Base-by-base conservation (phyloP, 2,888 invertebrate genomes). In the Ochlodes sylvanus region DNA sequence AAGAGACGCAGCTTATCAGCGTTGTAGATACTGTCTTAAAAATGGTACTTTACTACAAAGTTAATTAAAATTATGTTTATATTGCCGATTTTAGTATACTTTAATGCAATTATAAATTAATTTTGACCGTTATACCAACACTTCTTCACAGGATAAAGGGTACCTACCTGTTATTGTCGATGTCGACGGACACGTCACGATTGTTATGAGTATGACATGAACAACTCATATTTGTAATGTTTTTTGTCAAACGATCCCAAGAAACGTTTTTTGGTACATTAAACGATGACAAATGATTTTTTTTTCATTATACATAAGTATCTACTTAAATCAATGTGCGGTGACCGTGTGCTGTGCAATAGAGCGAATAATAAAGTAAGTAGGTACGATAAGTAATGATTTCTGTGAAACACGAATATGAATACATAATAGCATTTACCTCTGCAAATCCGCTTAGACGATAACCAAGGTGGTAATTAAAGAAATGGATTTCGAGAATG, bases 311-410 rank as follows among this genome's bases (percentile, higher is more conserved):
- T 10, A 50, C 19, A 19, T 50, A 50, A 50, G 50, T 17, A n/a
- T n/a, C n/a, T n/a, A 50, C 19, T 19, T 50, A 12, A 19, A 17
- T 50, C 17, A 50, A 50, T 50, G 44, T 15, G 19, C 50, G 50
- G 50, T 10, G 10, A 50, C 50, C 19, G 50, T 50, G 50, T 50
- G 50, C 50, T 50, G 50, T 50, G 50, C 50, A 50, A 19, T 19
- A 2, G 50, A 50, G 50, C 50, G 50, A 19, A 50, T 50, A 50
- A 50, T 50, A 50, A 50, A 50, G 17, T n/a, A n/a, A n/a, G n/a
- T n/a, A n/a, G n/a, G n/a, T 50, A 50, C 19, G 17, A 38, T 50
- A 27, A 27, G 27, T 27, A 50, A 50, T 50, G 50, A 50, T 12
- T 50, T 50, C 50, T 50, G 50, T 50, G 19, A 17, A 50, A 12